Percentiles rank a stretch among this genome's conserved stretches.
Evolutionary conservation across 2,113 vertebrate species (phyloP).

Genomic region (rat (Rattus norvegicus)): DNA sequence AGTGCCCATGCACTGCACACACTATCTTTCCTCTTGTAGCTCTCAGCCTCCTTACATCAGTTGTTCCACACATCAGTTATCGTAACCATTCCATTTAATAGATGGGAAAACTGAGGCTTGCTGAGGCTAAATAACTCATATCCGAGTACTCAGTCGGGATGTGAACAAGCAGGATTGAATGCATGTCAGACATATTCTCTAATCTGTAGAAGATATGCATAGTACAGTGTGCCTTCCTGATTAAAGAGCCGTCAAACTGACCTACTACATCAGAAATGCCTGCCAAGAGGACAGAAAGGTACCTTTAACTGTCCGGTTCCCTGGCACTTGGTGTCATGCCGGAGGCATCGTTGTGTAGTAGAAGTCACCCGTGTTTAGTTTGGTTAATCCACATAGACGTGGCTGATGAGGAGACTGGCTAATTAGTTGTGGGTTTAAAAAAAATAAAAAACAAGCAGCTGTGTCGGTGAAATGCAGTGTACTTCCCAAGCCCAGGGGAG

Average conservation of each 20-base stretch:
- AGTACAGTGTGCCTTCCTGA: not conserved
- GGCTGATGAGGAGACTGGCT: conserved; percentile 66
- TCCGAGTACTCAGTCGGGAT: not conserved
- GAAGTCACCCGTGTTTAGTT: conserved; percentile 46
- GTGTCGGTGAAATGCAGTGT: conserved; percentile 53
- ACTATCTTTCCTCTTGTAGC: not conserved
- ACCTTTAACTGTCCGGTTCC: not conserved
- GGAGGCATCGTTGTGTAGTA: not conserved
- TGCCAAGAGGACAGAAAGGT: not conserved
- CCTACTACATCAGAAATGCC: not conserved
- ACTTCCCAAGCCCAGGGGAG: conserved; percentile 30
- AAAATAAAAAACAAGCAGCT: conserved; percentile 59
- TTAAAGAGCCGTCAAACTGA: not conserved
- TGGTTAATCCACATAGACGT: conserved; percentile 58
- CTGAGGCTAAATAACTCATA: not conserved
- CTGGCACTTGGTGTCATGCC: not conserved
- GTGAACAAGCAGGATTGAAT: not conserved
- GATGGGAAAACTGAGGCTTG: conserved; percentile 5
- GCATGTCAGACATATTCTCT: not conserved
- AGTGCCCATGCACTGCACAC: not conserved
- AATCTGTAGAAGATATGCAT: not conserved
- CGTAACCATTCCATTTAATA: not conserved
- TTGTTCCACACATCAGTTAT: not conserved
- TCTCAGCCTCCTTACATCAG: not conserved
- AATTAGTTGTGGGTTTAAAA: conserved; percentile 60